A percentile compares a stretch with the other conserved stretches of the same genome.
Evolutionary conservation across 2,797 vertebrate species (phyloP).

Genomic region (Sciurus vulgaris): DNA sequence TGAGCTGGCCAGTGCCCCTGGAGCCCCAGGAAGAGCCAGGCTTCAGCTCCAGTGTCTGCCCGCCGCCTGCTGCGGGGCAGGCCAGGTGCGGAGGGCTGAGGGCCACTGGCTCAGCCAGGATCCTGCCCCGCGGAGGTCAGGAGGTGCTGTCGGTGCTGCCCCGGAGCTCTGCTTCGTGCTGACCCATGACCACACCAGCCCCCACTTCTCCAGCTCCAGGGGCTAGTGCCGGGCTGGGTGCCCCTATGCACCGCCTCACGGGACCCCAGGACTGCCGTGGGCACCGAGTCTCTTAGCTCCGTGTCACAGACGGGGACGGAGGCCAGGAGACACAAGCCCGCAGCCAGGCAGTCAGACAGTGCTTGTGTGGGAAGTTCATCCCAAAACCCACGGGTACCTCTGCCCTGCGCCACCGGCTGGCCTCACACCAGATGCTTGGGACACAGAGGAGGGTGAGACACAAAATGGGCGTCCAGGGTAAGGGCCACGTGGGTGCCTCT

Average conservation of each 20-base stretch:
- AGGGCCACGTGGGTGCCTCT: not conserved
- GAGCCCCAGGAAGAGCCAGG: accelerated
- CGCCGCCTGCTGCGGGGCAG: not conserved
- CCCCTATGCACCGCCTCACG: accelerated
- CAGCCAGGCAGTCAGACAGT: accelerated
- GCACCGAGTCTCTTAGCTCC: not conserved
- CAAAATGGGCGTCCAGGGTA: no score
- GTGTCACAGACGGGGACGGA: not conserved
- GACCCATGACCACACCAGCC: accelerated
- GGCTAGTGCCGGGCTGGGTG: accelerated
- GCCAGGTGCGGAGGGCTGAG: no score
- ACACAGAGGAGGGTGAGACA: not conserved
- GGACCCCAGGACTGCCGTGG: not conserved
- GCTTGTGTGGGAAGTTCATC: not conserved
- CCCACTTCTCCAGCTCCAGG: accelerated
- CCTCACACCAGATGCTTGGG: not conserved
- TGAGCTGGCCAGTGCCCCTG: not conserved
- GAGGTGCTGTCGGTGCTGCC: accelerated
- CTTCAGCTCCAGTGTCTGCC: accelerated
- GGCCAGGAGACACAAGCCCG: not conserved
- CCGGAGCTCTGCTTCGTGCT: accelerated
- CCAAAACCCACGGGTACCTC: not conserved
- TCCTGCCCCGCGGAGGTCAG: not conserved
- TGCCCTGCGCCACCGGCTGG: accelerated
- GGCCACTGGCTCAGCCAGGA: not conserved